Evolutionary conservation across 53 echinoderm and acorn worm species (phyloP).

Genomic region (Patiria pectinifera): DNA sequence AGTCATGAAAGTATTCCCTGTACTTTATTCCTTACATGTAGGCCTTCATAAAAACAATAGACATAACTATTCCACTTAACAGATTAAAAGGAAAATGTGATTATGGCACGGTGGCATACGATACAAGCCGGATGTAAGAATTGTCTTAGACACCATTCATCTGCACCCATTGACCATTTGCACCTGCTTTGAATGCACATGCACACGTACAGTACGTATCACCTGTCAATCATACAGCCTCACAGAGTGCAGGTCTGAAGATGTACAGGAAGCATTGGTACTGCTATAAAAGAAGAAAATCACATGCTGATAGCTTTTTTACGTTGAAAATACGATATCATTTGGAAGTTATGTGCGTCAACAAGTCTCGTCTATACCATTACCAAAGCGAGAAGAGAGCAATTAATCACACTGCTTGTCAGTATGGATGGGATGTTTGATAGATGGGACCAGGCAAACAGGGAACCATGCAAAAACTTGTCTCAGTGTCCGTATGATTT

Average conservation of each 20-base stretch:
- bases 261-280: no score
- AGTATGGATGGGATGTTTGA: background rate
- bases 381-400: background rate
- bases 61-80: no score
- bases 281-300: no score
- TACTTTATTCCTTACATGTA: background rate
- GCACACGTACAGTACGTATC: background rate
- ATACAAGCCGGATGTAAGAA: background rate
- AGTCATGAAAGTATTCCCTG: no score
- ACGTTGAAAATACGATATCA: no score
- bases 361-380: background rate
- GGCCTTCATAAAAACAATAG: background rate
- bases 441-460: background rate
- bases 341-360: no score
- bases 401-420: background rate
- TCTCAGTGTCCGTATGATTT: background rate
- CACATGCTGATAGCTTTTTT: no score
- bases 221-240: no score
- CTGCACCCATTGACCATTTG: background rate
- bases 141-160: background rate
- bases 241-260: no score
- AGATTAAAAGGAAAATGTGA: no score
- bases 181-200: background rate
- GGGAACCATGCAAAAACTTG: slow-evolving; percentile 3
- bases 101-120: no score